A percentile compares a stretch with the other conserved stretches of the same genome.
Conservation (phyloP, 2,888 invertebrate genomes). For the Timandra comae region DNA sequence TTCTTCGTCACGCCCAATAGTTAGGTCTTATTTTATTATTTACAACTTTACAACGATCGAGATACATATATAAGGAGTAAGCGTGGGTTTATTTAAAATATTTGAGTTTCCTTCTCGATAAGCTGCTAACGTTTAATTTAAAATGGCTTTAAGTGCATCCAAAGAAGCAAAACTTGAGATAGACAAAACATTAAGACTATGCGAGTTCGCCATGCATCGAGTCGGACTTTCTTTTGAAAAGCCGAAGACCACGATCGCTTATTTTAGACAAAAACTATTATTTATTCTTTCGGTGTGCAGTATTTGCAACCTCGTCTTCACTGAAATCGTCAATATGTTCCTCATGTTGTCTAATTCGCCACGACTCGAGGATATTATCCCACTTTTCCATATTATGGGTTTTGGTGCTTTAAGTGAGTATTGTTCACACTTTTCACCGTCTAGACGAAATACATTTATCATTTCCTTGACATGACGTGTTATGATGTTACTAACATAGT, state of each 20-base stretch:
- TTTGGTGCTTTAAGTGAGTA: conserved; percentile 64
- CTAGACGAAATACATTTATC: conserved; percentile 7
- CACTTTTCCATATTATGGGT: conserved; percentile 65
- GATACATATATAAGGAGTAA: too few species aligned
- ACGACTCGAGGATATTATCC: conserved; percentile 63
- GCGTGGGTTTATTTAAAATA: too few species aligned
- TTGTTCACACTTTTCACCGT: conserved; percentile 15
- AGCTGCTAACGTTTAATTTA: too few species aligned
- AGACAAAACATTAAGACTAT: conserved; percentile 44
- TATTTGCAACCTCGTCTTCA: conserved; percentile 61
- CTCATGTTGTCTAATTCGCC: conserved; percentile 60
- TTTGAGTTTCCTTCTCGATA: too few species aligned
- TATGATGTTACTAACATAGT: too few species aligned
- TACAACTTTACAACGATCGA: too few species aligned
- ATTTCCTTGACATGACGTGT: too few species aligned
- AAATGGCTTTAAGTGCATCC: conserved; percentile 38
- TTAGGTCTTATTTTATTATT: too few species aligned
- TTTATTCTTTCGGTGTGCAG: conserved; percentile 43
- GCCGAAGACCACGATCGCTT: conserved; percentile 30
- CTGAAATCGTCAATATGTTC: conserved; percentile 57
- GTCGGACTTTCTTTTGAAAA: conserved; percentile 54
- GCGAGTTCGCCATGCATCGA: conserved; percentile 50
- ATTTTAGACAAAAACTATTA: conserved; percentile 44
- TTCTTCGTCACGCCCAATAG: conserved; percentile 4
- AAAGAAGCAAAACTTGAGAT: conserved; percentile 54